Evolutionary conservation across 2,113 vertebrate genomes (phyloP).

Genomic region (Actenoides hombroni): DNA sequence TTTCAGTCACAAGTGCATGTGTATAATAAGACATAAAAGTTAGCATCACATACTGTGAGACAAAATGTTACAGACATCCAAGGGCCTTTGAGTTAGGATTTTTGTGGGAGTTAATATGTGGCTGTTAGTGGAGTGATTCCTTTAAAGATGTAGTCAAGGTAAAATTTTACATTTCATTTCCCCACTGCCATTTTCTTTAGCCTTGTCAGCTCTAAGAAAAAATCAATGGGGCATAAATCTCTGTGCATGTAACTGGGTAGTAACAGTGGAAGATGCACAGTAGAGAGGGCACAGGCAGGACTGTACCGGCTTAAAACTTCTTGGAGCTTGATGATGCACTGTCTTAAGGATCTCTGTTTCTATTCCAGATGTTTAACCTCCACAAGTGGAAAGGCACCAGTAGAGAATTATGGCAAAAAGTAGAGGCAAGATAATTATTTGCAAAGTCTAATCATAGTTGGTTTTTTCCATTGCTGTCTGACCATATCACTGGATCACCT

Average conservation of each 20-base stretch:
- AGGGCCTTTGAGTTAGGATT: slow-evolving; percentile 7
- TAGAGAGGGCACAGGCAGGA: neutral
- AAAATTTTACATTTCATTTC: slow-evolving; percentile 42
- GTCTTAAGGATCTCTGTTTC: neutral
- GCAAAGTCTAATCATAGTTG: accelerated
- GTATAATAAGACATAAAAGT: slow-evolving; percentile 19
- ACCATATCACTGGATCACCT: neutral
- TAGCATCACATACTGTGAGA: neutral
- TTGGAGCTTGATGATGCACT: neutral
- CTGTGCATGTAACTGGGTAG: neutral
- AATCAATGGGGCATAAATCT: slow-evolving; percentile 29
- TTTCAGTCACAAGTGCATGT: neutral
- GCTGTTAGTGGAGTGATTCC: slow-evolving; percentile 11
- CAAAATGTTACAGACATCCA: neutral
- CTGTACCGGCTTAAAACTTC: neutral
- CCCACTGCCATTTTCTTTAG: neutral
- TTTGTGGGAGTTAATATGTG: slow-evolving; percentile 33
- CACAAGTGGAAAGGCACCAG: neutral
- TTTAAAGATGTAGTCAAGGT: slow-evolving; percentile 25
- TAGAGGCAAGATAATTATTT: neutral
- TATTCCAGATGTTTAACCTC: neutral
- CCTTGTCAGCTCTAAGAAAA: slow-evolving; percentile 24
- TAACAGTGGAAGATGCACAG: neutral
- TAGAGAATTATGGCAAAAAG: neutral
- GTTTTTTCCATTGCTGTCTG: neutral